These are phyloP conservation scores for Myiozetetes cayanensis DNA, from an alignment of 2,113 vertebrate genomes.

Conservation along the genomic window DNA sequence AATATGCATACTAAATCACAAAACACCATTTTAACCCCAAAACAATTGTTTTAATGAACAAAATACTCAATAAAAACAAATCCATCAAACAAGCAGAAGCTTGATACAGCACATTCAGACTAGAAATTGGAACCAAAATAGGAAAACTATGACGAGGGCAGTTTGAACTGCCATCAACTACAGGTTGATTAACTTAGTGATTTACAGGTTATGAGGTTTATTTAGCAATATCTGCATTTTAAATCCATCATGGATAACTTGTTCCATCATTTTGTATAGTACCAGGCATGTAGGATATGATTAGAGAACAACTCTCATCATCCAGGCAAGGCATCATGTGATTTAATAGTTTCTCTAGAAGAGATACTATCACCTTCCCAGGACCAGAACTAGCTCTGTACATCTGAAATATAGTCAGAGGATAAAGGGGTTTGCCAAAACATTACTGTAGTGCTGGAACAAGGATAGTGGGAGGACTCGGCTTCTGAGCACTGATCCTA, in stretches of 20 bases:
- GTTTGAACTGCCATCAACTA: not conserved
- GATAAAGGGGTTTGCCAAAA: constrained; percentile 12
- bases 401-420: constrained; percentile 6
- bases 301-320: not conserved
- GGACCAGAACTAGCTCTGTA: not conserved
- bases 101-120: not conserved
- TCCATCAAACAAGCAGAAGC: not conserved
- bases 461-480: constrained; percentile 1
- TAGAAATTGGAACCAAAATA: not conserved
- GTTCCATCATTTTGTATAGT: not conserved
- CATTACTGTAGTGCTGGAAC: not conserved
- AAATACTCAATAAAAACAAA: not conserved
- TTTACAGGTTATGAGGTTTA: not conserved
- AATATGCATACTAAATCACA: not conserved
- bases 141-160: not conserved
- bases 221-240: not conserved
- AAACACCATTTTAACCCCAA: not conserved
- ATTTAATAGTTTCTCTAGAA: constrained; percentile 29
- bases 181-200: not conserved
- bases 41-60: not conserved
- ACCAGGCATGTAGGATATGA: not conserved
- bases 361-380: not conserved
- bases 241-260: not conserved
- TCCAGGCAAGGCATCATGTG: not conserved
- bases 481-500: not conserved